Base-by-base conservation (phyloP, 2,797 vertebrate species). In the Nasua narica region DNA sequence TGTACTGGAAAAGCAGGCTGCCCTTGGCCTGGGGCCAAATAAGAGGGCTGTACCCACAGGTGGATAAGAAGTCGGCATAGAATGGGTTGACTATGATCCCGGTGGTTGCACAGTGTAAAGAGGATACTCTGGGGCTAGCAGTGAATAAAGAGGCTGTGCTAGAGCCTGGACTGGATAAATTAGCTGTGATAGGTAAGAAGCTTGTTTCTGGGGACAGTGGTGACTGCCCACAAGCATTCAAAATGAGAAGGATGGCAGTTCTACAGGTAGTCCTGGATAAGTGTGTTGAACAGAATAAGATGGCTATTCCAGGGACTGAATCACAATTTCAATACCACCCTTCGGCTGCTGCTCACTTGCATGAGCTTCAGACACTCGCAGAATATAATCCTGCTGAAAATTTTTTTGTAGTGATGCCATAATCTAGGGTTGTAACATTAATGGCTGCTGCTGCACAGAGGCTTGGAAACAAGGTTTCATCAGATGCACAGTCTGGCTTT, bases 141-240 rank as follows among this genome's bases (percentile, higher is more conserved):
- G 35, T 90, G 86, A 88, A 92, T 97, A 93, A 96, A 98, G 96
- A 93, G 87, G 40, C 87, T 99, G 98, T 93, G 54, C 21, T 48
- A 76, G 97, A 95, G 62, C 32, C 29, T 84, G 97, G 60, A 81
- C 94, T 94, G 93, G 97, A 87, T 67, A 98, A 79, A 62, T 97
- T 96, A 95, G 98, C 98, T 97, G 97, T 95, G 69, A 85, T 79
- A n/a, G 78, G 32, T 79, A 97, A 95, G 82, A 82, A 85, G 83
- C 86, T 79, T 95, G 16, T 62, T 97, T 43, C 48, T 65, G 7
- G 8, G 19, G 29, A 87, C 29, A 79, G 91, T 35, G 54, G 12
- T 70, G 96, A 97, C 97, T 95, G 98, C 97, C 83, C 97, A 97
- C 92, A 97, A 88, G 69, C 96, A 90, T 95, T 99, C 98, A 90